These are phyloP conservation scores for Dicroscelio sp. DNA, from an alignment of 2,888 invertebrate species.

Conservation along the genomic window DNA sequence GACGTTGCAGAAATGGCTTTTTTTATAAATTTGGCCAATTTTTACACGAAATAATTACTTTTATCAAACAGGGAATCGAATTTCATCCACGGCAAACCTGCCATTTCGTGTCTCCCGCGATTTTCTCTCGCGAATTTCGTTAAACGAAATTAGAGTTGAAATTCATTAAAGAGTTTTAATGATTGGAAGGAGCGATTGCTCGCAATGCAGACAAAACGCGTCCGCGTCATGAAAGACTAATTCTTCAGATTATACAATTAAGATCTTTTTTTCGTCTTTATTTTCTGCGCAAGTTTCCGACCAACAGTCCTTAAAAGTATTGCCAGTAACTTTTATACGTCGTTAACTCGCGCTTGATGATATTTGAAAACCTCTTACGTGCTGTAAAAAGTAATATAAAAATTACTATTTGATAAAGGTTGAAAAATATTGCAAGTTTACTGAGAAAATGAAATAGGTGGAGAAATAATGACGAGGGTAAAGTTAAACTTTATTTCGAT, in stretches of 20 bases:
- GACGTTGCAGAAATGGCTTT: too few relatives aligned
- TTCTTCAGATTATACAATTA: conserved; percentile 62
- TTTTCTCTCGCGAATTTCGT: too few relatives aligned
- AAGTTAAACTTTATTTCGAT: too few relatives aligned
- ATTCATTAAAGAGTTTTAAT: conserved; percentile 44
- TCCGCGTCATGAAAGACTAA: conserved; percentile 52
- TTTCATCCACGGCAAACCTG: too few relatives aligned
- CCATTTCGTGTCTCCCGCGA: too few relatives aligned
- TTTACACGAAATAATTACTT: too few relatives aligned
- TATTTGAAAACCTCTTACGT: conserved; percentile 38
- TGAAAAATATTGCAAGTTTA: too few relatives aligned
- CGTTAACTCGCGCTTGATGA: conserved; percentile 20
- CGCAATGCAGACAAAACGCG: conserved; percentile 30
- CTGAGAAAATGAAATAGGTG: too few relatives aligned
- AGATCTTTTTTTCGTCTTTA: conserved; percentile 55
- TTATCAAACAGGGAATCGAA: too few relatives aligned
- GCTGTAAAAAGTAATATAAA: neutral
- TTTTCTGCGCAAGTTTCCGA: conserved; percentile 44
- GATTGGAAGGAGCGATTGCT: conserved; percentile 18
- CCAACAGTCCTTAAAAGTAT: conserved; percentile 45
- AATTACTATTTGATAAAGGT: neutral
- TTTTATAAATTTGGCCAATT: too few relatives aligned
- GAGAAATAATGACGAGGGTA: too few relatives aligned
- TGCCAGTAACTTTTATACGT: conserved; percentile 58
- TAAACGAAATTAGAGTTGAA: too few relatives aligned